Evolutionary conservation across 1,140 invertebrate genomes (phyloP).

Genomic region (Kradibia gibbosae): DNA sequence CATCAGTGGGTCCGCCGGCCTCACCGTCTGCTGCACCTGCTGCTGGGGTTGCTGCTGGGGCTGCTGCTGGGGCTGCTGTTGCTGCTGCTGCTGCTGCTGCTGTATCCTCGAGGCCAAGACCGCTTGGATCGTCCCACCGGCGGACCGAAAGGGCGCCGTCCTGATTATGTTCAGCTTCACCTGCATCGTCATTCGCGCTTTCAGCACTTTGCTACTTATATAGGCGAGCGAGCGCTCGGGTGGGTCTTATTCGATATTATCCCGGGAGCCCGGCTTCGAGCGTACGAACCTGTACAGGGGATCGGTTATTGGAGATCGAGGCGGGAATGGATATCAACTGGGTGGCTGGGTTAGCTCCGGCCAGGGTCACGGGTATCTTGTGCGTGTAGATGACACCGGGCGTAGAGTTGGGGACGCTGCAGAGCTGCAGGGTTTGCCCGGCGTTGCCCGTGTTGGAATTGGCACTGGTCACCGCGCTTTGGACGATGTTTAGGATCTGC

Average conservation of each 20-base stretch:
- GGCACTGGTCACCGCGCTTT: constrained; percentile 54
- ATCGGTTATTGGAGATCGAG: constrained; percentile 63
- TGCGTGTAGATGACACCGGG: constrained; percentile 70
- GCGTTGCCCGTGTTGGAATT: constrained; percentile 52
- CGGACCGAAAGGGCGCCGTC: constrained; percentile 52
- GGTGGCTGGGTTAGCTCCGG: constrained; percentile 63
- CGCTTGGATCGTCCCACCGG: constrained; percentile 61
- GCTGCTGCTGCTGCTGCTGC: constrained; percentile 56
- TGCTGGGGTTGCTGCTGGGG: constrained; percentile 55
- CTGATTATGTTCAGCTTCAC: constrained; percentile 68
- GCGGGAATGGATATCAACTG: constrained; percentile 68
- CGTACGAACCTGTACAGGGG: constrained; percentile 55
- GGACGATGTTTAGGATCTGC: constrained; percentile 67
- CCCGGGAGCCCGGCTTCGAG: too few species aligned
- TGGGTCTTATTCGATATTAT: too few species aligned
- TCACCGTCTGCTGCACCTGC: constrained; percentile 54
- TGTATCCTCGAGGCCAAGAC: constrained; percentile 62
- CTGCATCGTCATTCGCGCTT: too few species aligned
- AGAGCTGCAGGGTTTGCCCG: constrained; percentile 65
- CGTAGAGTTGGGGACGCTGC: constrained; percentile 63
- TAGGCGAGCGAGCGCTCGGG: too few species aligned
- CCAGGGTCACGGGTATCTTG: constrained; percentile 68
- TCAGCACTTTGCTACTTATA: too few species aligned
- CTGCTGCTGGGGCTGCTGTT: constrained; percentile 52
- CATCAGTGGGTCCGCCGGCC: constrained; percentile 59